These are phyloP conservation scores for Sarcophaga subvicina DNA, from an alignment of 2,888 invertebrate genomes.

Conservation along the genomic window DNA sequence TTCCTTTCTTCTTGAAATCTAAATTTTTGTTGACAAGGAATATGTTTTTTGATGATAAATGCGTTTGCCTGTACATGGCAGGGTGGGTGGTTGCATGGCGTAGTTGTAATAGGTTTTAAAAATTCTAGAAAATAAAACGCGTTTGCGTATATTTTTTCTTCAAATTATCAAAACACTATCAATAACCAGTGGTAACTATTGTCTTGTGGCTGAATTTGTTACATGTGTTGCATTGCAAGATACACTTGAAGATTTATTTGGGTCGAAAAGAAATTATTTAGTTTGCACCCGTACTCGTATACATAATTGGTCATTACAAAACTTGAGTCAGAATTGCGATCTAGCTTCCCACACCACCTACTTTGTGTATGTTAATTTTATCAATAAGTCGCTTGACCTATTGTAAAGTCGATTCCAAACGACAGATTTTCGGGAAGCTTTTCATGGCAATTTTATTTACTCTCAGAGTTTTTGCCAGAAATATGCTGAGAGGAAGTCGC, in stretches of 20 bases:
- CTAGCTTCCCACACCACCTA: too few relatives aligned
- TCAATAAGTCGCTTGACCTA: too few relatives aligned
- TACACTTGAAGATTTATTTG: slow-evolving; percentile 15
- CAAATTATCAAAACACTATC: slow-evolving; percentile 27
- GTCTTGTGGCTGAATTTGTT: background rate
- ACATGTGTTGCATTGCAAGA: background rate
- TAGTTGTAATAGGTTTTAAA: slow-evolving; percentile 9
- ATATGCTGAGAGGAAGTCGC: too few relatives aligned
- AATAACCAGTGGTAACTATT: slow-evolving; percentile 14
- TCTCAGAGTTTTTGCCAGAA: too few relatives aligned
- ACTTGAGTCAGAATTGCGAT: too few relatives aligned
- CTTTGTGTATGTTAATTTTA: too few relatives aligned
- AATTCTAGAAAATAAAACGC: slow-evolving; percentile 12
- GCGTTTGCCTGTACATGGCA: background rate
- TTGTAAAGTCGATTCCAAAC: too few relatives aligned
- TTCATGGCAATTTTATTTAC: too few relatives aligned
- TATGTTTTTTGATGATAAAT: slow-evolving; percentile 19
- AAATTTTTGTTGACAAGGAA: slow-evolving; percentile 15
- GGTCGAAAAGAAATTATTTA: too few relatives aligned
- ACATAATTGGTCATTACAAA: too few relatives aligned
- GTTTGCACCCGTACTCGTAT: too few relatives aligned
- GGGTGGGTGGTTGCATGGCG: background rate
- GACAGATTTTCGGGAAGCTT: too few relatives aligned
- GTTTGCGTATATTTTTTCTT: background rate
- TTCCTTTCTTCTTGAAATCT: background rate